Base-by-base conservation (phyloP, 2,113 vertebrate genomes). In the Suricata suricatta region DNA sequence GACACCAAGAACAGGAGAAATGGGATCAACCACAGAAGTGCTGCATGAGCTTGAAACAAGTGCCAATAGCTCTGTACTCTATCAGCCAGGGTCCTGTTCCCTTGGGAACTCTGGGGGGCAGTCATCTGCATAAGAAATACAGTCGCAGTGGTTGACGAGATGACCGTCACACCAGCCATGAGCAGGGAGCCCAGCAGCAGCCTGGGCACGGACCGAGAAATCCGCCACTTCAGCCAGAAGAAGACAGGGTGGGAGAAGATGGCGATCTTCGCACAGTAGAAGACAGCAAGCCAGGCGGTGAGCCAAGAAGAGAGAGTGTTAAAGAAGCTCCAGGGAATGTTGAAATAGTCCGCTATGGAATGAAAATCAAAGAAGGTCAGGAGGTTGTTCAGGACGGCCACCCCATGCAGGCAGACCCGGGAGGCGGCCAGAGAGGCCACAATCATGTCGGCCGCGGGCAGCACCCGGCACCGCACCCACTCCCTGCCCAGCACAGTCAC, bases 221-320 rank as follows among this genome's bases (percentile, higher is more conserved):
- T 63, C 85, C 96, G 96, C 92, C 63, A 66, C 80, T 96, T 97
- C 25, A 97, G 44, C 96, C 96, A 96, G 27, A 93, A 16, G 68
- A 98, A 69, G n/a, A 83, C 5, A 1, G 44, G 47, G 23, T 96
- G 82, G 38, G 96, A 80, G 89, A 97, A 97, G 64, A 66, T 79
- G 4, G 96, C 64, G 50, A 93, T 95, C 86, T 96, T 97, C 57
- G 72, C 90, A 35, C 96, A 96, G 82, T 83, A 97, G 92, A 97
- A 97, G 63, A 86, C 2, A 1, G 84, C 94, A 44, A 98, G 97
- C 77, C 85, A 96, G 23, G 74, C 50, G 10, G 89, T 96, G 2
- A 93, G 83, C 92, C 98, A 98, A n/a, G 85, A 83, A 19, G 38
- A 54, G 9, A 83, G 29, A 0, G 19, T 57, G 21, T 13, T 96